Percentiles rank a stretch among this genome's conserved stretches.
Evolutionary conservation across 2,888 invertebrate genomes (phyloP).

Genomic region (Chrysina gloriosa): DNA sequence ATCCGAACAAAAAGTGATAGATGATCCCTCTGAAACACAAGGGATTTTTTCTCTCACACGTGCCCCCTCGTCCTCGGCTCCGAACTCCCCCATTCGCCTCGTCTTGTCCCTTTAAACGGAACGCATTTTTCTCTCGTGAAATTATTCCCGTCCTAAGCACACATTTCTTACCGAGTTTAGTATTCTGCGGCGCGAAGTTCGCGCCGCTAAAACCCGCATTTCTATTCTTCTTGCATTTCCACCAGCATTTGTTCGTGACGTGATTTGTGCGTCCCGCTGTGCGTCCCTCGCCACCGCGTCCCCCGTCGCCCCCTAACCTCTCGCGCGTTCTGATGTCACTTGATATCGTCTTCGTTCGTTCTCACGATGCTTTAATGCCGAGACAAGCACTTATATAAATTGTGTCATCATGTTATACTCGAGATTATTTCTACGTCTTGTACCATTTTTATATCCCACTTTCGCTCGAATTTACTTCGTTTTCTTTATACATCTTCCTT

Average conservation of each 20-base stretch:
- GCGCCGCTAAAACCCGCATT: slow-evolving; percentile 62
- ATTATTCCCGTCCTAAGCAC: slow-evolving; percentile 63
- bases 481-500: slow-evolving; percentile 25
- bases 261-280: slow-evolving; percentile 62
- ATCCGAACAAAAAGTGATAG: slow-evolving; percentile 62
- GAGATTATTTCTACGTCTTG: slow-evolving; percentile 58
- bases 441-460: slow-evolving; percentile 44
- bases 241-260: slow-evolving; percentile 65
- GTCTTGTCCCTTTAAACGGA: slow-evolving; percentile 55
- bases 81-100: slow-evolving; percentile 41
- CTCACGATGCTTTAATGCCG: slow-evolving; percentile 61
- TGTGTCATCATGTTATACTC: slow-evolving; percentile 61
- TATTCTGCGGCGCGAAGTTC: slow-evolving; percentile 61
- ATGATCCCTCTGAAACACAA: slow-evolving; percentile 61
- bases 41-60: slow-evolving; percentile 54
- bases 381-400: slow-evolving; percentile 63
- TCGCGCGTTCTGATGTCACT: slow-evolving; percentile 58
- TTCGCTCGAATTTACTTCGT: slow-evolving; percentile 39
- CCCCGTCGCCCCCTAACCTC: slow-evolving; percentile 44
- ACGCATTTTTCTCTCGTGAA: slow-evolving; percentile 61
- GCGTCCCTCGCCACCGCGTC: slow-evolving; percentile 12
- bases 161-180: slow-evolving; percentile 63
- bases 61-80: slow-evolving; percentile 36
- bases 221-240: slow-evolving; percentile 63
- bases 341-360: slow-evolving; percentile 59